Percentiles rank a stretch among this genome's conserved stretches.
phyloP scores from a whole-genome alignment of 2,113 vertebrate genomes.

The Colinus virginianus region DNA sequence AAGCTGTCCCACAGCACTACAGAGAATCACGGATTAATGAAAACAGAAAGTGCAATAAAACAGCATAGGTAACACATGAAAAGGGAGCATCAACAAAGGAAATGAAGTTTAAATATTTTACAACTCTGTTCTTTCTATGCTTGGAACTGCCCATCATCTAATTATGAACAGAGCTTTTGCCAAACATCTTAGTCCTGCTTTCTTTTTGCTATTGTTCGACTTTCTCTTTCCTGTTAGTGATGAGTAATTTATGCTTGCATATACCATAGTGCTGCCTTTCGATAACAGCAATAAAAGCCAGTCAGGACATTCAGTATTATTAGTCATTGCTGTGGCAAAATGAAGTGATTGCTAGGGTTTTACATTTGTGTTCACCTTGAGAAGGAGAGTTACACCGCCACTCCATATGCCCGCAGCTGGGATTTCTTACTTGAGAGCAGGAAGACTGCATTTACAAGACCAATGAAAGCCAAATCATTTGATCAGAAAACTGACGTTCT shows the following conservation, averaged over 20 bases:
- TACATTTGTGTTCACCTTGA: constrained; percentile 13
- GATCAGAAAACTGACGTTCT: constrained; percentile 25
- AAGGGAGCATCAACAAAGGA: background rate
- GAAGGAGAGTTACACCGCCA: constrained; percentile 14
- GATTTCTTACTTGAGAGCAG: background rate
- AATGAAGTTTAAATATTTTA: background rate
- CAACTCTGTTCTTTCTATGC: background rate
- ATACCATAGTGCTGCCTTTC: background rate
- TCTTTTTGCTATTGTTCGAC: background rate
- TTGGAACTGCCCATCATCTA: background rate
- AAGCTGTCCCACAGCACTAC: background rate
- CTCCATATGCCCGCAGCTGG: background rate
- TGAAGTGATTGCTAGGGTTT: background rate
- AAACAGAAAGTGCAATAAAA: background rate
- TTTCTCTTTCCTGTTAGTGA: background rate
- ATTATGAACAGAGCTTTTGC: background rate
- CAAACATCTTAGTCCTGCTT: background rate
- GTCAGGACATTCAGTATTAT: background rate
- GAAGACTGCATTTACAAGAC: background rate
- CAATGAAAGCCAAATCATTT: constrained; percentile 1
- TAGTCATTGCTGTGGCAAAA: background rate
- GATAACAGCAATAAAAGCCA: background rate
- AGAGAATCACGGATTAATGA: background rate
- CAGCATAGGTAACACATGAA: background rate
- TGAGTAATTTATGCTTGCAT: background rate